Evolutionary conservation across 2,113 vertebrate species (phyloP).

Genomic region (Pseudolaguvia tuberculata): DNA sequence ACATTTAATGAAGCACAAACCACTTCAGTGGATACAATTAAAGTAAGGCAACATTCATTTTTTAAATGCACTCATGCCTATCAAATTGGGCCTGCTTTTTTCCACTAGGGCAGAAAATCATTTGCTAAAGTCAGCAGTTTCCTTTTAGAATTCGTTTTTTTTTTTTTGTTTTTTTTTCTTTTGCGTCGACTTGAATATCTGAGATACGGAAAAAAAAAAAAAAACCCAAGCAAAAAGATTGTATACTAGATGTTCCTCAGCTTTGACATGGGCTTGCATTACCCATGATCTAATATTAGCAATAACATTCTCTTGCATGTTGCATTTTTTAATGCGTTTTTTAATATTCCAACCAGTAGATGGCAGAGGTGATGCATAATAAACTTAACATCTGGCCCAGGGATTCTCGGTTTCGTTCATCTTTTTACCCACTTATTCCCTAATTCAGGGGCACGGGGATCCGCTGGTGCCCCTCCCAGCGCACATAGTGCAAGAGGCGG

Average conservation of each 20-base stretch:
- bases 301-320: not conserved
- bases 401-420: no score
- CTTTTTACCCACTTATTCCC: no score
- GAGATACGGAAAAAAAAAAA: not conserved
- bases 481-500: no score
- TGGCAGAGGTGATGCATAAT: slow-evolving; percentile 64
- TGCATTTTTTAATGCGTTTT: not conserved
- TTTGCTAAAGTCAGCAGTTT: slow-evolving; percentile 59
- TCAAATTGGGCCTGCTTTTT: slow-evolving; percentile 57
- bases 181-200: not conserved
- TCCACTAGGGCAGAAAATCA: slow-evolving; percentile 37
- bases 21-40: slow-evolving; percentile 62
- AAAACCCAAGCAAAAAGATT: not conserved
- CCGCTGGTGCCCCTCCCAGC: no score
- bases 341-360: slow-evolving; percentile 63
- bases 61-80: slow-evolving; percentile 59
- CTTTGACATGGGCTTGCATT: not conserved
- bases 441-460: no score
- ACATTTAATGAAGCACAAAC: slow-evolving; percentile 54
- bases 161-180: not conserved
- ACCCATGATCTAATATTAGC: not conserved
- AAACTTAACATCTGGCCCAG: slow-evolving; percentile 36
- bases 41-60: slow-evolving; percentile 61
- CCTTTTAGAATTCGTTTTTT: slow-evolving; percentile 25
- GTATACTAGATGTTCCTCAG: not conserved